Evolutionary conservation across 2,888 invertebrate genomes (phyloP).

Genomic region (Ormyrus labotus): DNA sequence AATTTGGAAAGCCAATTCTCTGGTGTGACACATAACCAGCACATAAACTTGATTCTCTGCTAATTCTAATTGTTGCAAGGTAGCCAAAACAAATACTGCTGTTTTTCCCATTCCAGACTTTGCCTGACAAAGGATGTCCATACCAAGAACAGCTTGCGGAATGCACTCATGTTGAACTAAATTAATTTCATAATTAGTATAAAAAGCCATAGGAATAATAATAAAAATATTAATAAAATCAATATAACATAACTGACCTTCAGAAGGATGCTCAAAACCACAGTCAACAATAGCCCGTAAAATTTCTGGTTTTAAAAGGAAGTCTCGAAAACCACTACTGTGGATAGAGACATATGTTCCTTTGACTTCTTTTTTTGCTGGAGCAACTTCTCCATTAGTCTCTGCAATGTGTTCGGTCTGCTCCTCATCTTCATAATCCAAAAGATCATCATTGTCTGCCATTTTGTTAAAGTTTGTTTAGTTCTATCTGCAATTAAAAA

Average conservation of each 20-base stretch:
- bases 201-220: no score
- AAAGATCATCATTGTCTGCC: slow-evolving; percentile 97
- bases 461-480: slow-evolving; percentile 65
- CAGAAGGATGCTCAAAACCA: slow-evolving; percentile 99
- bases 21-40: slow-evolving; percentile 99
- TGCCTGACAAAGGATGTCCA: slow-evolving; percentile 99
- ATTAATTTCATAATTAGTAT: no score
- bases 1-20: slow-evolving; percentile 99
- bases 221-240: no score
- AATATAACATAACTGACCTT: slow-evolving; percentile 80
- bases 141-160: slow-evolving; percentile 98
- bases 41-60: slow-evolving; percentile 98
- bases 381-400: slow-evolving; percentile 79
- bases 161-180: slow-evolving; percentile 99
- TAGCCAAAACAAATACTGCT: slow-evolving; percentile 99
- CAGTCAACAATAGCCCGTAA: slow-evolving; percentile 98
- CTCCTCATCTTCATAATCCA: slow-evolving; percentile 99
- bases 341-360: slow-evolving; percentile 99
- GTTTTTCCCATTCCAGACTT: slow-evolving; percentile 99
- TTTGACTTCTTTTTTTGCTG: slow-evolving; percentile 93
- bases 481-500: no score
- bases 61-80: slow-evolving; percentile 97
- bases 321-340: slow-evolving; percentile 99
- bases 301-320: slow-evolving; percentile 97
- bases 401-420: slow-evolving; percentile 90